Conservation (phyloP, 2,888 invertebrate genomes). For the Rhabditoides inermis region DNA sequence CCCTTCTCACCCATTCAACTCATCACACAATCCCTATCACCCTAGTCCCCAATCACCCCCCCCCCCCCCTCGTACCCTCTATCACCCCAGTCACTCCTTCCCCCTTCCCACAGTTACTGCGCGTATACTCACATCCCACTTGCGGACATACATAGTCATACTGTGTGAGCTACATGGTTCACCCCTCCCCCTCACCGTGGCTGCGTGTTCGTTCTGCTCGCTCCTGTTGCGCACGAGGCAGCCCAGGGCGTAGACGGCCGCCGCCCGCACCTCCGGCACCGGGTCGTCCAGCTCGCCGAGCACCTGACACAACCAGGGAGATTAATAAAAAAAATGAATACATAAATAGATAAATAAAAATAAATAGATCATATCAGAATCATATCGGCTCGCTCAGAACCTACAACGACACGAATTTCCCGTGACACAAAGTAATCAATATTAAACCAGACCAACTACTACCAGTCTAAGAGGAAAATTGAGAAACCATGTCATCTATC, state of each 20-base stretch:
- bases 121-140: not conserved
- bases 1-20: not conserved
- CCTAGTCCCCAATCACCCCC: not conserved
- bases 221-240: conserved; percentile 47
- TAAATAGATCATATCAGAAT: too few relatives aligned
- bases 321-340: conserved; percentile 1
- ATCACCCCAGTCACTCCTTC: too few relatives aligned
- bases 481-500: too few relatives aligned
- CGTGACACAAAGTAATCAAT: too few relatives aligned
- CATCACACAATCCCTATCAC: not conserved
- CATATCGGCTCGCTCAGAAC: too few relatives aligned
- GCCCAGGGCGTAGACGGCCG: conserved; percentile 86
- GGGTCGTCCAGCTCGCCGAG: conserved; percentile 60
- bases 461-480: too few relatives aligned
- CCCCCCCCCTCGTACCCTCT: not conserved
- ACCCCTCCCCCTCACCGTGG: conserved; percentile 17
- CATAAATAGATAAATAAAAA: not conserved
- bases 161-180: not conserved
- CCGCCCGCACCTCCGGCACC: conserved; percentile 82
- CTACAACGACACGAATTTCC: too few relatives aligned
- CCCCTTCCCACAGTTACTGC: too few relatives aligned
- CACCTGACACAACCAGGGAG: conserved; percentile 22
- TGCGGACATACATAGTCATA: not conserved
- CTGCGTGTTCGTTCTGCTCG: conserved; percentile 49
- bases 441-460: too few relatives aligned